Evolutionary conservation across 2,888 invertebrate genomes (phyloP), one percentile per base, ranked within the genome.

Genomic region (Lepidonotus clava): DNA sequence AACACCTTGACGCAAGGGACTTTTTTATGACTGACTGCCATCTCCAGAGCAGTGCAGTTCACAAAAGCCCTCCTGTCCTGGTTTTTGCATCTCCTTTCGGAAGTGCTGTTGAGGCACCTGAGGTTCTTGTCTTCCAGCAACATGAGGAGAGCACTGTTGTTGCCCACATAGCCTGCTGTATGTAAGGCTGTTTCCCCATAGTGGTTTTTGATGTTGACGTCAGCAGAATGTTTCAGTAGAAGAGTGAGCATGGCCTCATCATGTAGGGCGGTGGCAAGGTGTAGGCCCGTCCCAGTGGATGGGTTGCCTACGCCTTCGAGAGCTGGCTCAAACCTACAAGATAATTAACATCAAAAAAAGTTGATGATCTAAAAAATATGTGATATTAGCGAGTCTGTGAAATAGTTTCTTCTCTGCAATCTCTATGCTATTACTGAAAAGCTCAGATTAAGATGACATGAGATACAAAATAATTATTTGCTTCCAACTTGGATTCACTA

Each of bases 151-250:
- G 18, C 34, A 46, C 4, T 41, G 28, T 11, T 28, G 28, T 28
- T 41, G 80, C 28, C 21, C 24, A 28, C 46, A 11, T 11, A 46
- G 14, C 46, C 80, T 1, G 80, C 80, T 34, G 46, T 28, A 21
- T 80, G 80, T 6, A 46, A 24, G 2, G 46, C 28, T 6, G 46
- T 24, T 34, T 80, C 80, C 38, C 77, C 77, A n/a, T 80, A 80
- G 80, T 18, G 11, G 51, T 80, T 80, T 21, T 80, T 80, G 28
- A 80, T 40, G 80, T 80, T 80, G 5, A 80, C 28, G 80, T 80
- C 80, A 11, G 80, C 80, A 11, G 46, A 24, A 34, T 80, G 14
- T 24, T 80, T 51, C 0, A 80, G 51, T 14, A 80, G 51, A 2
- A 51, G 28, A 2, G 5, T 28, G 28, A 80, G n/a, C 32, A 46